Percentiles rank a stretch among this genome's conserved stretches.
phyloP scores from a whole-genome alignment of 2,113 vertebrate species.

The Brienomyrus brachyistius region DNA sequence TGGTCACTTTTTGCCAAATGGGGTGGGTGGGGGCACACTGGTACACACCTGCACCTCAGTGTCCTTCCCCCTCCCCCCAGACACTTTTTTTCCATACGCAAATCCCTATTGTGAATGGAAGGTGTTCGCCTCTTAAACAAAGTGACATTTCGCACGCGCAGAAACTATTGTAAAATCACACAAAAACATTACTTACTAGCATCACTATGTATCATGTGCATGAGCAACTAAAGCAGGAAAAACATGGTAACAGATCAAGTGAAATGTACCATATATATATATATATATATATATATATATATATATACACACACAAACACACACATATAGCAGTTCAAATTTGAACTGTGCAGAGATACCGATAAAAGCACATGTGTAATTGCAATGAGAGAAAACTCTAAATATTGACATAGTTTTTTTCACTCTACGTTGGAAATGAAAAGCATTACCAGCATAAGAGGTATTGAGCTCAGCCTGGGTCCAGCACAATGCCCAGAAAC shows the following conservation, averaged over 20 bases:
- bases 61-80: not conserved
- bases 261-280: not conserved
- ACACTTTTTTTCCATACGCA: not conserved
- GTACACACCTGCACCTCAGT: not conserved
- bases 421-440: not conserved
- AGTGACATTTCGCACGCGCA: not conserved
- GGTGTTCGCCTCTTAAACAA: not conserved
- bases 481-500: not conserved
- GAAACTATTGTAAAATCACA: not conserved
- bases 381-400: not conserved
- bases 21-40: too few relatives aligned
- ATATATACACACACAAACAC: not conserved
- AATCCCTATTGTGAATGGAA: not conserved
- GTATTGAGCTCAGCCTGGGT: not conserved
- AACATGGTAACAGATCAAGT: not conserved
- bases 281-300: too few relatives aligned
- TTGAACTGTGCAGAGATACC: not conserved
- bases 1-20: not conserved
- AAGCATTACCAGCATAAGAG: not conserved
- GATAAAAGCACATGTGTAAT: not conserved
- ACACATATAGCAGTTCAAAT: not conserved
- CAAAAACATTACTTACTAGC: not conserved
- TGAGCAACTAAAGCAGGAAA: not conserved
- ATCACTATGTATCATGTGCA: not conserved
- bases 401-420: not conserved